Evolutionary conservation across 23 tunicate genomes (phyloP).

Genomic region (Trididemnum miniatum): DNA sequence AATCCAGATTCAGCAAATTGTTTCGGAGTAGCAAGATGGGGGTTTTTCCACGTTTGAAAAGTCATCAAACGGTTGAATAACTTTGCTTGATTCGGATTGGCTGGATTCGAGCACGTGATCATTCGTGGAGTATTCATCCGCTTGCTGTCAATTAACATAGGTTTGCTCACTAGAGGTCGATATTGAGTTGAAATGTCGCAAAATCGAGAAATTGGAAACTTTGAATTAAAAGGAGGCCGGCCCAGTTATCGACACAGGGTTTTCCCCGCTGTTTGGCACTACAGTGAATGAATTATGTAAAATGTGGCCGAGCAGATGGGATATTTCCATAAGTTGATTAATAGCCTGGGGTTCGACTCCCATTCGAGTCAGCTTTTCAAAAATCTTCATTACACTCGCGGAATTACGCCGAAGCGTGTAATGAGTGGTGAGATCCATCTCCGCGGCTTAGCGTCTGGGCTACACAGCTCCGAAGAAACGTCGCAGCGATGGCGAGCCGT

Average conservation of each 20-base stretch:
- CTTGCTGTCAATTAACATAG: not conserved
- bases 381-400: not conserved
- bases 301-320: too few relatives aligned
- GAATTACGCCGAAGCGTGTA: not conserved
- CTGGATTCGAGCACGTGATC: slow-evolving; percentile 3
- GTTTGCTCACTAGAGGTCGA: too few relatives aligned
- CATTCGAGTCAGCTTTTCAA: not conserved
- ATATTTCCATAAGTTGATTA: too few relatives aligned
- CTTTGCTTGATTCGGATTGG: not conserved
- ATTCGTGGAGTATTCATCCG: not conserved
- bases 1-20: not conserved
- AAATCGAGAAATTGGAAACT: too few relatives aligned
- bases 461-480: not conserved
- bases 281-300: too few relatives aligned
- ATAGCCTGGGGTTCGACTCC: too few relatives aligned
- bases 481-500: not conserved
- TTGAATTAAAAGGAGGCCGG: too few relatives aligned
- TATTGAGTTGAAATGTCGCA: too few relatives aligned
- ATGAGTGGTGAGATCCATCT: not conserved
- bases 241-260: too few relatives aligned
- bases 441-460: not conserved
- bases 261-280: too few relatives aligned
- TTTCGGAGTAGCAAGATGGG: not conserved
- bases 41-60: not conserved
- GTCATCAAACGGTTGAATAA: not conserved